phyloP scores from a whole-genome alignment of 2,797 vertebrate species.

The Propithecus perrieri region DNA sequence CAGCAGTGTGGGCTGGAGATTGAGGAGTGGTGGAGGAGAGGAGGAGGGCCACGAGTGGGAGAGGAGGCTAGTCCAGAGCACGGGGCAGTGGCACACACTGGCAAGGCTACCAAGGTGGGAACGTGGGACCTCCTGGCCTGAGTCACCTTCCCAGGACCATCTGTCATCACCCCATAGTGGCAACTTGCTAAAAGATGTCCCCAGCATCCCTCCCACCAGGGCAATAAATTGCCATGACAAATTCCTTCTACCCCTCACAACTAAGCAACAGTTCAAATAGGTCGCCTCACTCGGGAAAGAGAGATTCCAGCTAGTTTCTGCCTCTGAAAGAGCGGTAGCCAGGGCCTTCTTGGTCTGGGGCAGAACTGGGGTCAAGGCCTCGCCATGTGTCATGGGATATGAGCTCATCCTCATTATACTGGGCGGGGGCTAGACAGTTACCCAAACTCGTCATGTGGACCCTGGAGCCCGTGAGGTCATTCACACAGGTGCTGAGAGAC shows the following conservation, averaged over 20 bases:
- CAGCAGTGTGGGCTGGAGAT: not conserved
- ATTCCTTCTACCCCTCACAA: not conserved
- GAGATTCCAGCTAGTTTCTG: not conserved
- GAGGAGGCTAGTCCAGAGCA: not conserved
- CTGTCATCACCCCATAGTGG: not conserved
- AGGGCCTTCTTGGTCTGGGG: not conserved
- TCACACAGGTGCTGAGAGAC: not conserved
- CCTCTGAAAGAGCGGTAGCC: not conserved
- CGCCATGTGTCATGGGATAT: not conserved
- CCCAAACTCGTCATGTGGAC: not conserved
- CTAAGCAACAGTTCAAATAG: not conserved
- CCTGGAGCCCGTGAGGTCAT: not conserved
- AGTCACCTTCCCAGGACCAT: not conserved
- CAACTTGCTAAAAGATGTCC: not conserved
- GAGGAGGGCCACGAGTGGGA: not conserved
- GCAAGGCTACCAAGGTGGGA: not conserved
- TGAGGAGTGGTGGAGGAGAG: fast-evolving
- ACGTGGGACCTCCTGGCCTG: not conserved
- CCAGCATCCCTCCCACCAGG: not conserved
- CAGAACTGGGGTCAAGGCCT: not conserved
- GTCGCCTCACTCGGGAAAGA: not conserved
- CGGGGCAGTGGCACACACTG: not conserved
- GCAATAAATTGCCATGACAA: not conserved
- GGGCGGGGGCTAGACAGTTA: not conserved
- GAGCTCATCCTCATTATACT: constrained; percentile 35